These are phyloP conservation scores for Amphiprion percula DNA, from an alignment of 2,113 vertebrate genomes.

Conservation along the genomic window DNA sequence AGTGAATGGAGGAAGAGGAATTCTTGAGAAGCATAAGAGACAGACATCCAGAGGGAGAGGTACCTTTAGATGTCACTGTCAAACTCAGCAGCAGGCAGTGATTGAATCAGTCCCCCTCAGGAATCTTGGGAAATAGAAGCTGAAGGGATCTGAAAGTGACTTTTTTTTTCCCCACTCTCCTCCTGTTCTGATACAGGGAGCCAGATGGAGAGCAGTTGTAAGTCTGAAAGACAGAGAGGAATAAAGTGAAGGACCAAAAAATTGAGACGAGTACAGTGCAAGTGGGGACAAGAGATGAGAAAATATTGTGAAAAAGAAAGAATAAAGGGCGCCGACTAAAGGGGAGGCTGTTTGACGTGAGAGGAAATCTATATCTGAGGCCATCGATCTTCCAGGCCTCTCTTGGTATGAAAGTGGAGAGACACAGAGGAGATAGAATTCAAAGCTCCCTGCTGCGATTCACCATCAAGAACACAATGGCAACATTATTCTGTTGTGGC, in stretches of 20 bases:
- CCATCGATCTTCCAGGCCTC: slow-evolving; percentile 41
- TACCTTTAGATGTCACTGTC: slow-evolving; percentile 67
- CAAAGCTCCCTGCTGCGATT: slow-evolving; percentile 24
- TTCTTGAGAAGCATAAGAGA: slow-evolving; percentile 43
- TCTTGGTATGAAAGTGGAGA: slow-evolving; percentile 33
- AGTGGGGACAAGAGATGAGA: slow-evolving; percentile 36
- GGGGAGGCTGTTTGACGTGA: slow-evolving; percentile 16
- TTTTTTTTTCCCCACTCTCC: background rate
- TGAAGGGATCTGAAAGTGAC: slow-evolving; percentile 52
- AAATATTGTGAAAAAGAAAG: slow-evolving; percentile 12
- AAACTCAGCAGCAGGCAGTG: slow-evolving; percentile 51
- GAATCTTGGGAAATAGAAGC: slow-evolving; percentile 65
- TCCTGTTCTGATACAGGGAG: slow-evolving; percentile 26
- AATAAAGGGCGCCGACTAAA: background rate
- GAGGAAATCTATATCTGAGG: slow-evolving; percentile 49
- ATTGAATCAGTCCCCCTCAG: slow-evolving; percentile 65
- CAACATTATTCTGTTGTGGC: slow-evolving; percentile 29
- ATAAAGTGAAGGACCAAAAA: slow-evolving; percentile 28
- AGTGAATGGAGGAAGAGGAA: slow-evolving; percentile 10
- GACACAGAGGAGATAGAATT: slow-evolving; percentile 27
- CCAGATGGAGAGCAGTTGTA: slow-evolving; percentile 19
- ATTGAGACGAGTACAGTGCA: background rate
- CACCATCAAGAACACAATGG: slow-evolving; percentile 32
- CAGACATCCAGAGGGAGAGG: slow-evolving; percentile 51
- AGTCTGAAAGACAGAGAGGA: slow-evolving; percentile 41